phyloP scores from a whole-genome alignment of 1,140 invertebrate genomes.

The Diachasma alloeum region DNA sequence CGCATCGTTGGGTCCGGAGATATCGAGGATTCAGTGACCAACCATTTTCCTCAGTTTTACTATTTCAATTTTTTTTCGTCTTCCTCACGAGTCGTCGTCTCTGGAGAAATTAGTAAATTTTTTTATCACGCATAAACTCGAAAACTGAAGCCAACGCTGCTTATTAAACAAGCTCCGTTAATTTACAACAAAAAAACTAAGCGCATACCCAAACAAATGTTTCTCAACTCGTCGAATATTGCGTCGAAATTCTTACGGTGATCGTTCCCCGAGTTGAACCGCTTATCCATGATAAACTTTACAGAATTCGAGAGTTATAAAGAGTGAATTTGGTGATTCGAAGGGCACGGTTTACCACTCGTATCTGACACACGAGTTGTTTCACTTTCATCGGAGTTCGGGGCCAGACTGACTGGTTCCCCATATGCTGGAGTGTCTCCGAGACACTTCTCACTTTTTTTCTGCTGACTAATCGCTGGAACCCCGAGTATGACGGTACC shows the following conservation, averaged over 20 bases:
- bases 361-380: not conserved
- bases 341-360: not conserved
- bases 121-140: not conserved
- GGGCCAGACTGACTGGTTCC: constrained; percentile 17
- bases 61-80: no score
- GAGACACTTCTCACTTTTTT: not conserved
- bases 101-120: not conserved
- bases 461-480: constrained; percentile 23
- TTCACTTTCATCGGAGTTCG: constrained; percentile 16
- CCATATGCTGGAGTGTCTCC: not conserved
- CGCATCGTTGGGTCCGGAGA: no score
- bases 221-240: constrained; percentile 28
- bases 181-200: constrained; percentile 12
- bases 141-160: not conserved
- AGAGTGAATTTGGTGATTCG: no score
- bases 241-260: constrained; percentile 14
- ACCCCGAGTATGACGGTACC: not conserved
- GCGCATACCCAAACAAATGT: constrained; percentile 33
- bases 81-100: not conserved
- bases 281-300: not conserved
- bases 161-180: not conserved
- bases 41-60: no score
- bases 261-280: not conserved
- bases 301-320: not conserved
- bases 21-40: no score